Evolutionary conservation across 1,140 invertebrate species (phyloP), one percentile per base, ranked within the genome.

Genomic region (Drosophila ohnishii): DNA sequence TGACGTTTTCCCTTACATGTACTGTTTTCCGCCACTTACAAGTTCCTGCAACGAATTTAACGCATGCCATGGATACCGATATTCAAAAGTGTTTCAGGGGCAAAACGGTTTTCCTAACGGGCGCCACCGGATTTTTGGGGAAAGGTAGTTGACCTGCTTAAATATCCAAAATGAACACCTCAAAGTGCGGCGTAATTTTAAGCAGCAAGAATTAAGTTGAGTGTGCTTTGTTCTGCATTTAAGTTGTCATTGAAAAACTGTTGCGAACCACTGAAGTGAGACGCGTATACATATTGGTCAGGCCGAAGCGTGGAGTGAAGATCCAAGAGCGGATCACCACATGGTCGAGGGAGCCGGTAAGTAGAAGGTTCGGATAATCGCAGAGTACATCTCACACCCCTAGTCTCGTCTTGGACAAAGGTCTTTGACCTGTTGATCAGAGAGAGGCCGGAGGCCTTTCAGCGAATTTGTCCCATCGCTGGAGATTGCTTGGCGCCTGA

Each of bases 241-340:
- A 78, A 93, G 93, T 93, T 6, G 90, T 97, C 10, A 94, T 97
- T 30, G 96, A 97, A 92, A 97, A 97, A 90, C 83, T 97, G 16
- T 90, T 97, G 10, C 93, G 96, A 25, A 97, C 96, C 90, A 86
- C 95, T 0, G 93, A 95, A 10, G 92, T 97, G 1, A 93, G 92
- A n/a, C 94, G 93, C 25, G 94, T 98, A 11, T 96, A 96, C 78
- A 81, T 97, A 7, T 90, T 98, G 11, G 93, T 97, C 30, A 93
- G 97, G 58, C 87, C 94, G 0, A 97, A 97, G 91, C 95, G 95
- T 71, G 95, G 95, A 0, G 95, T 95, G 78, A 93, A 94, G 22
- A 94, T 96, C 0, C 93, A 94, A 62, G 93, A 94, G 45, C 93
- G 96, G 32, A 75, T 96, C 5, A 93, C 94, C 5, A 94, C 95